Evolutionary conservation across 1,140 invertebrate species (phyloP), one percentile per base, ranked within the genome.

Genomic region (Semibalanus balanoides): DNA sequence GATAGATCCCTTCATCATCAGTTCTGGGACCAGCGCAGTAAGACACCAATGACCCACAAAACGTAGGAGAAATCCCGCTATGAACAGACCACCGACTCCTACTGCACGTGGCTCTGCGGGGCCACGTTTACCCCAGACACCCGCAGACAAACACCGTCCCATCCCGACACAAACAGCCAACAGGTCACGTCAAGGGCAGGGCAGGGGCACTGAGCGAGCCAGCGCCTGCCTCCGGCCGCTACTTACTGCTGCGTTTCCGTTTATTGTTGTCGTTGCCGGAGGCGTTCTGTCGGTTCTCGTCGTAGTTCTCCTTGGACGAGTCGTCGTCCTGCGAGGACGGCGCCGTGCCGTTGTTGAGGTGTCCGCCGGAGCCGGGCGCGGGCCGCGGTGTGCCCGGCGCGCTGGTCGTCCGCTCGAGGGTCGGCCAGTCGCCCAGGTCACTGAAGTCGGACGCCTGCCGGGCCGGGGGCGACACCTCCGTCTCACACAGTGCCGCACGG

Each of bases 401-500:
- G 76, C 76, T 81, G 79, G 29, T 84, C 83, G 81, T 85, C 87
- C 79, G 89, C 51, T 64, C 90, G 74, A 93, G 85, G 78, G 90
- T 89, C 76, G 92, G 91, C 92, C 92, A 93, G 83, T 93, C 90
- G 77, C 88, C 88, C 79, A 89, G 88, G 85, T 91, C 89, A 78
- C 87, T 87, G 80, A 91, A 90, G 82, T 90, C 88, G 83, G 88
- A 89, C 74, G 88, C 88, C 90, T 91, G 85, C 0, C 84, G 86
- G 77, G 84, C 84, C 74, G 78, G 7, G 17, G 5, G 35, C 35
- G 35, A 17, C 35, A 17, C 17, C 35, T 7, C 35, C 35, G 35
- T 40, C 35, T 7, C 35, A 40, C 35, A 40, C 35, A 17, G 35
- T 17, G 35, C 35, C 5, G 35, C 5, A 17, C 35, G 35, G 5